A percentile compares a stretch with the other conserved stretches of the same genome.
Evolutionary conservation across 92 coral and sea anemone genomes (phyloP).

Genomic region (Palythoa grandiflora): DNA sequence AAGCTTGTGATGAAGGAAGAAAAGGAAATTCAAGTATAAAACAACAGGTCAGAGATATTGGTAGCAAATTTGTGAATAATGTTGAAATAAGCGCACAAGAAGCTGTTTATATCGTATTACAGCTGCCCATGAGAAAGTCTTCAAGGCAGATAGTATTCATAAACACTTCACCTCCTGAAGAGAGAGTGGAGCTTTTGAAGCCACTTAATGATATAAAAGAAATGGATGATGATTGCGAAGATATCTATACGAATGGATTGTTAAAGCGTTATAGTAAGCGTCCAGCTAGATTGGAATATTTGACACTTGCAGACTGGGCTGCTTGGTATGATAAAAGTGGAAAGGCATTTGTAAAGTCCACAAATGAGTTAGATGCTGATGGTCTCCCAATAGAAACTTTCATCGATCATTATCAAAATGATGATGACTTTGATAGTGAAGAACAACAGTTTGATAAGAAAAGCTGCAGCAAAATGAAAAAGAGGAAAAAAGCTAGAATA

Average conservation of each 20-base stretch:
- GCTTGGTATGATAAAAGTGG: neutral
- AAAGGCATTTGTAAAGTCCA: too few relatives aligned
- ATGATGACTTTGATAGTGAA: neutral
- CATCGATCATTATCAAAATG: neutral
- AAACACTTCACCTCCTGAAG: slow-evolving; percentile 49
- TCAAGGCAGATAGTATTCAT: slow-evolving; percentile 41
- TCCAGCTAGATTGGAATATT: neutral
- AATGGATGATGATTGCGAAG: neutral
- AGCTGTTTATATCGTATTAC: neutral
- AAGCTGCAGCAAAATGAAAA: neutral
- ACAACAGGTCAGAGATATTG: too few relatives aligned
- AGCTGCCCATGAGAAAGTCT: slow-evolving; percentile 52
- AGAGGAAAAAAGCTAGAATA: neutral
- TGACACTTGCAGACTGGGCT: neutral
- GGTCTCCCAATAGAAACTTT: too few relatives aligned
- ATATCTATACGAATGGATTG: neutral
- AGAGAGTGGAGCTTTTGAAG: slow-evolving; percentile 48
- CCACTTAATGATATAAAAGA: neutral
- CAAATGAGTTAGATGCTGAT: too few relatives aligned
- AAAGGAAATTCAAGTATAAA: slow-evolving; percentile 1
- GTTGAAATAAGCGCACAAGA: too few relatives aligned
- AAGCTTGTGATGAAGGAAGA: slow-evolving; percentile 26
- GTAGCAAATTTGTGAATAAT: too few relatives aligned
- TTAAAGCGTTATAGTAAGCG: neutral
- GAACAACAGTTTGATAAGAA: neutral